Base-by-base conservation (phyloP, 2,888 invertebrate species). In the Listrodromus nycthemerus region DNA sequence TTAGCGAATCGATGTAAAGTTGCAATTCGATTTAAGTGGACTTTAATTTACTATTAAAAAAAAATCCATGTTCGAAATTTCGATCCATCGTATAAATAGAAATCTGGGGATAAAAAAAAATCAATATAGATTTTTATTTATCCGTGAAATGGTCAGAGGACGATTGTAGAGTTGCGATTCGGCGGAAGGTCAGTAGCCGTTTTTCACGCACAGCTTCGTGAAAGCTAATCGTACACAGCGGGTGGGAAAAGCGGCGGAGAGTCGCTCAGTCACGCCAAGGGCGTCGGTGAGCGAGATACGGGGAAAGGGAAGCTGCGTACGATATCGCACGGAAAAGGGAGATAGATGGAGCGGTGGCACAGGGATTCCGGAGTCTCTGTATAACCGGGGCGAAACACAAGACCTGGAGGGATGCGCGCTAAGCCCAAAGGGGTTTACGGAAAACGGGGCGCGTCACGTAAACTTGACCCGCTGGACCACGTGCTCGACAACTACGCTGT, bases 371-470 rank as follows among this genome's bases (percentile, higher is more conserved):
- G 65, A 37, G 24, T 50, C 50, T 73, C 27, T 69, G 48, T 80
- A 69, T 75, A 81, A 74, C 70, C 65, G 71, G 65, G 88, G 88
- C 90, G 89, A 89, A 89, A 88, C 88, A 89, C 88, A 90, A 88
- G 89, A 89, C 87, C 88, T 69, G 88, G 87, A 88, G 88, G 89
- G 90, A 89, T 89, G 89, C 87, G 86, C 89, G 90, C 88, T 91
- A 90, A 91, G 90, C 91, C 91, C 87, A 90, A 92, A 91, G 92
- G 84, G 92, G 92, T 92, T 92, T 90, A 88, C 87, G 89, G 89
- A 89, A 91, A 91, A 89, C 91, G 89, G 90, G 91, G 87, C 86
- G 87, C 86, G 87, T 88, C 89, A 83, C 88, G 90, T 89, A 91
- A 91, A 92, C 92, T 92, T 92, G 92, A 92, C 91, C 92, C 90